Conservation (phyloP, 2,888 invertebrate species). For the Patella depressa region DNA sequence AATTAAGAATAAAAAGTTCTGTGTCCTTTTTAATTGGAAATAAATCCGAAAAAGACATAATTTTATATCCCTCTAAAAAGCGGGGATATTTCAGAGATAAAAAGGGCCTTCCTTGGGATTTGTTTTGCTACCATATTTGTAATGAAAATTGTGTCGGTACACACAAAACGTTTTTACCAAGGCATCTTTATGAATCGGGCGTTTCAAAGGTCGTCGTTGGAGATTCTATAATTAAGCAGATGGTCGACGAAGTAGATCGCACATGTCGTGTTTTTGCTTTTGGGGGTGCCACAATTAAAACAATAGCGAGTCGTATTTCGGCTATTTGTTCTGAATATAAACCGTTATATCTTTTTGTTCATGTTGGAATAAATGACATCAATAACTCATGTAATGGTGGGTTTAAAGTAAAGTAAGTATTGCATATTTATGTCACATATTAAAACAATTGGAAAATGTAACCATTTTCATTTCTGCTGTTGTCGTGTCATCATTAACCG, state of each 20-base stretch:
- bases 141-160: no score
- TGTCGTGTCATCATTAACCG: no score
- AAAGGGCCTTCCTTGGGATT: not conserved
- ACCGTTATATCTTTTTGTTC: not conserved
- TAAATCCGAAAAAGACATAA: not conserved
- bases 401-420: no score
- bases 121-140: not conserved
- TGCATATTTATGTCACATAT: no score
- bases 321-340: not conserved
- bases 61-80: not conserved
- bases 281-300: not conserved
- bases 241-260: not conserved
- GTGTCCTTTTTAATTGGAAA: not conserved
- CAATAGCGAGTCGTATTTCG: not conserved
- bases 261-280: not conserved
- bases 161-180: no score
- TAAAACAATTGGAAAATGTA: no score
- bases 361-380: not conserved
- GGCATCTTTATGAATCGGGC: no score
- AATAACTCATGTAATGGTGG: not conserved
- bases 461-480: no score
- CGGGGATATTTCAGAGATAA: not conserved
- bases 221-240: not conserved
- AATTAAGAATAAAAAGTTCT: no score
- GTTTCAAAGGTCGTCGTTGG: not conserved